Conservation (phyloP, 2,888 invertebrate genomes). For the Alentia gelatinosa region DNA sequence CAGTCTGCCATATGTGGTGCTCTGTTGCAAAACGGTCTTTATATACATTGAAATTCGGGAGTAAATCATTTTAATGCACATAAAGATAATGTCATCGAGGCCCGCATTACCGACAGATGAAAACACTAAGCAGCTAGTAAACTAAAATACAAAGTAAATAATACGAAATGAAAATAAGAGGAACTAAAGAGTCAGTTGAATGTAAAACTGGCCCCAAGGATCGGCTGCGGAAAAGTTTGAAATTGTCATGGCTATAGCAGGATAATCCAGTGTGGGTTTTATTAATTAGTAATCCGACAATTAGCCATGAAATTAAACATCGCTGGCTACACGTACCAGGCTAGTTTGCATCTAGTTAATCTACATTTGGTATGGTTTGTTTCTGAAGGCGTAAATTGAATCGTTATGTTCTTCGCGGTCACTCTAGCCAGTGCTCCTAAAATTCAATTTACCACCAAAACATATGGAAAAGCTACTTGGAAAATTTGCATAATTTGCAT, state of each 20-base stretch:
- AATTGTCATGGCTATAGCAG: conserved; percentile 31
- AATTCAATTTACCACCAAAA: conserved; percentile 53
- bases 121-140: conserved; percentile 46
- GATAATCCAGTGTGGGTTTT: background rate
- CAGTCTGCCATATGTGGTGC: background rate
- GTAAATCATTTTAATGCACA: conserved; percentile 36
- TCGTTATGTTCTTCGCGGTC: background rate
- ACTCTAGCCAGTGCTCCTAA: conserved; percentile 20
- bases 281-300: conserved; percentile 2
- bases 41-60: conserved; percentile 46
- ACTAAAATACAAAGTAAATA: conserved; percentile 35
- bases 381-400: conserved; percentile 5
- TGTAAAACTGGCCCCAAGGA: background rate
- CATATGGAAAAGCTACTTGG: conserved; percentile 42
- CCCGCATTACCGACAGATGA: conserved; percentile 19
- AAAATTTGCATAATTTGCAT: conserved; percentile 48
- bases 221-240: background rate
- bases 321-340: conserved; percentile 2
- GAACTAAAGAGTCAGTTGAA: conserved; percentile 6
- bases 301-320: conserved; percentile 47
- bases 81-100: conserved; percentile 18
- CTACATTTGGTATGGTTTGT: background rate
- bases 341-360: conserved; percentile 18
- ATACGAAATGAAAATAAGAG: background rate
- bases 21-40: conserved; percentile 24